phyloP scores from a whole-genome alignment of 1,140 invertebrate genomes.

The Asbolus verrucosus region DNA sequence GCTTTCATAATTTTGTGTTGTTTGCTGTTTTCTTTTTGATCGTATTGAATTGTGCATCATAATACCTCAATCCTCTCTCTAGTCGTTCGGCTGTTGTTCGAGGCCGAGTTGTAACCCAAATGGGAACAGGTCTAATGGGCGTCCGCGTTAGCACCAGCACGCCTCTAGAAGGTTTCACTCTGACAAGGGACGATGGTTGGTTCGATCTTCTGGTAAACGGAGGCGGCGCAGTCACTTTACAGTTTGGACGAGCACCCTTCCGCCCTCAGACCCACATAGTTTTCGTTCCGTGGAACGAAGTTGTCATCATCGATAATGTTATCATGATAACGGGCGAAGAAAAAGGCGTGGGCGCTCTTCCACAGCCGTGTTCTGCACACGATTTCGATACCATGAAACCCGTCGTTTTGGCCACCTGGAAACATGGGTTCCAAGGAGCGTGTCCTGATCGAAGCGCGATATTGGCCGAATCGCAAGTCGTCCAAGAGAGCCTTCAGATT shows the following conservation, averaged over 20 bases:
- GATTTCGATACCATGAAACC: slow-evolving; percentile 96
- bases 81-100: slow-evolving; percentile 97
- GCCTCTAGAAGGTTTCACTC: slow-evolving; percentile 91
- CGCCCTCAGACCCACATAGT: slow-evolving; percentile 90
- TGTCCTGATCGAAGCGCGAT: slow-evolving; percentile 94
- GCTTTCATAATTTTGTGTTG: slow-evolving; percentile 51
- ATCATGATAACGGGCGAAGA: slow-evolving; percentile 88
- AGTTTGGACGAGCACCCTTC: slow-evolving; percentile 94
- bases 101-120: slow-evolving; percentile 89
- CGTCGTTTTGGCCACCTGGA: slow-evolving; percentile 94
- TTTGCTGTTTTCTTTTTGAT: slow-evolving; percentile 23
- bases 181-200: slow-evolving; percentile 92
- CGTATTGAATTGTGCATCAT: background rate
- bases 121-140: slow-evolving; percentile 93
- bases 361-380: slow-evolving; percentile 87
- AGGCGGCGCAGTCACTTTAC: slow-evolving; percentile 93
- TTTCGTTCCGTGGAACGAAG: slow-evolving; percentile 97
- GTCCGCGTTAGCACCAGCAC: slow-evolving; percentile 93
- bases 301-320: slow-evolving; percentile 90
- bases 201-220: slow-evolving; percentile 98
- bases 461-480: slow-evolving; percentile 93
- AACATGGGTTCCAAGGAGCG: slow-evolving; percentile 94
- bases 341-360: slow-evolving; percentile 71
- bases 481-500: slow-evolving; percentile 93
- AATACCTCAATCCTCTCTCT: slow-evolving; percentile 58